Conservation (phyloP, 2,797 vertebrate species). For the Eutrigla gurnardus region DNA sequence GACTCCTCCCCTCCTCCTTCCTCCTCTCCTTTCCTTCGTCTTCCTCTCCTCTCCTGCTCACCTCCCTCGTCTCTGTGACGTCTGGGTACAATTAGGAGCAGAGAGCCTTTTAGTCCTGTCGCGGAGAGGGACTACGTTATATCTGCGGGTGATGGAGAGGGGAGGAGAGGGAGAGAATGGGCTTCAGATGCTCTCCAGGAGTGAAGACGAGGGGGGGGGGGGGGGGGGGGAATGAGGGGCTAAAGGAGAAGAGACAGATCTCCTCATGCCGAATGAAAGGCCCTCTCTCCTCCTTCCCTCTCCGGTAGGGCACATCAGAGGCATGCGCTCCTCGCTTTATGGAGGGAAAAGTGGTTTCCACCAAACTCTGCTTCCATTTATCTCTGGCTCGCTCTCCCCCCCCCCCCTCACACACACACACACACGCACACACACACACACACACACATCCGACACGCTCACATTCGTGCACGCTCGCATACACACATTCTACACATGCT, state of each 20-base stretch:
- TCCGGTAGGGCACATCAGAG: constrained; percentile 71
- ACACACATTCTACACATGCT: constrained; percentile 59
- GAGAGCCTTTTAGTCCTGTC: constrained; percentile 65
- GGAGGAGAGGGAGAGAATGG: constrained; percentile 69
- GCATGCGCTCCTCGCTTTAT: constrained; percentile 59
- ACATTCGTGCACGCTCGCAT: constrained; percentile 62
- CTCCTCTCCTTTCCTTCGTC: constrained; percentile 12
- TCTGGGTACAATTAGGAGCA: constrained; percentile 78
- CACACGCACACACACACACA: constrained; percentile 28
- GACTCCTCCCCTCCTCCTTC: constrained; percentile 51
- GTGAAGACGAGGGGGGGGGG: constrained; percentile 23
- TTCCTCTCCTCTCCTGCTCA: constrained; percentile 43
- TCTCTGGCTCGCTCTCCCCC: constrained; percentile 51
- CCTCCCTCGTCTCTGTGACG: constrained; percentile 68
- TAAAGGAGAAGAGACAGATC: constrained; percentile 71
- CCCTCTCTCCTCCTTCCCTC: constrained; percentile 61
- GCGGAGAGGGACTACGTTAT: constrained; percentile 57
- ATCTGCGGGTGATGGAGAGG: constrained; percentile 75
- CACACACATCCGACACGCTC: constrained; percentile 35
- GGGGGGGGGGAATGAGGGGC: constrained; percentile 37
- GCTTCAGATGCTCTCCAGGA: constrained; percentile 76
- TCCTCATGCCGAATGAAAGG: constrained; percentile 70
- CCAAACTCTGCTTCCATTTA: constrained; percentile 82
- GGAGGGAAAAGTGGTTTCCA: constrained; percentile 77
- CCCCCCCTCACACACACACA: constrained; percentile 16